A percentile compares a stretch with the other conserved stretches of the same genome.
These are phyloP conservation scores for Lindbergichthys nudifrons DNA, from an alignment of 2,797 vertebrate species.

Conservation along the genomic window DNA sequence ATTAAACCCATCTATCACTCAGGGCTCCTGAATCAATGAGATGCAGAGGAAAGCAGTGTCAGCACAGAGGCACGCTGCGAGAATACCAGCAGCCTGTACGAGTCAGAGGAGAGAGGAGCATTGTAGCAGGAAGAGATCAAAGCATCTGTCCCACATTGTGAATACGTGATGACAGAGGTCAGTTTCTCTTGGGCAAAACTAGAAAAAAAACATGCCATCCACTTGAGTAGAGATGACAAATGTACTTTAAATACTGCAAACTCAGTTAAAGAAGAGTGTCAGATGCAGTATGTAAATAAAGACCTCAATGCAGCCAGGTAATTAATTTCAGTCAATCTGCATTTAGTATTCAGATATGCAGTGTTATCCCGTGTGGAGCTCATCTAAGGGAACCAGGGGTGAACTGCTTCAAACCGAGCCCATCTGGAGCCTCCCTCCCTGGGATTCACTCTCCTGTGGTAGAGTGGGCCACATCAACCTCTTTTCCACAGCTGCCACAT, in stretches of 20 bases:
- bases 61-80: constrained; percentile 71
- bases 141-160: constrained; percentile 53
- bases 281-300: constrained; percentile 62
- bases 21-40: constrained; percentile 82
- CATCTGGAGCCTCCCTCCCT: constrained; percentile 81
- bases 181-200: constrained; percentile 34
- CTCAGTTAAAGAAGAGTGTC: constrained; percentile 5
- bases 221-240: not conserved
- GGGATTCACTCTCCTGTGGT: constrained; percentile 78
- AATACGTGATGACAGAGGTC: constrained; percentile 57
- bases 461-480: constrained; percentile 68
- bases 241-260: constrained; percentile 18
- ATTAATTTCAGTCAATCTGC: constrained; percentile 71
- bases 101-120: constrained; percentile 58
- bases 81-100: constrained; percentile 68
- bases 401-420: constrained; percentile 79
- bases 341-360: constrained; percentile 79
- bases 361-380: constrained; percentile 68
- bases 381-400: constrained; percentile 68
- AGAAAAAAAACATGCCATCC: not conserved
- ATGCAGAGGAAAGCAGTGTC: constrained; percentile 83
- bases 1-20: constrained; percentile 89
- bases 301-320: constrained; percentile 62
- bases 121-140: constrained; percentile 60
- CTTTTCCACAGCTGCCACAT: constrained; percentile 76